phyloP scores from a whole-genome alignment of 2,113 vertebrate genomes.

The Rhynchomys soricoides region DNA sequence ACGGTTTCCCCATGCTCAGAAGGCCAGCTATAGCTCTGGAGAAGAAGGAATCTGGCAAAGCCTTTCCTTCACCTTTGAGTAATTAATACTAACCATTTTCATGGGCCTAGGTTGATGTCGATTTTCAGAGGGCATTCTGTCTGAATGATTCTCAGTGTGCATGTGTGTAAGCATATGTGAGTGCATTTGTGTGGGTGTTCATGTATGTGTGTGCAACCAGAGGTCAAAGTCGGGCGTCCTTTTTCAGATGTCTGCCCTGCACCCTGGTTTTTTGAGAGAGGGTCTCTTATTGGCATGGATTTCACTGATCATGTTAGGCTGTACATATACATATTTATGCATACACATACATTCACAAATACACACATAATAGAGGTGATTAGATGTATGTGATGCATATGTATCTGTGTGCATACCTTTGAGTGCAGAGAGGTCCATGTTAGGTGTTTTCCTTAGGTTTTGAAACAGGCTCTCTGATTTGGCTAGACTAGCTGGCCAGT shows the following conservation, averaged over 20 bases:
- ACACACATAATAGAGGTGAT: background rate
- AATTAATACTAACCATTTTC: background rate
- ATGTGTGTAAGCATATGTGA: too few relatives aligned
- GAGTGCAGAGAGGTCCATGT: background rate
- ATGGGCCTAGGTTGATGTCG: background rate
- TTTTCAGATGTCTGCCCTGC: background rate
- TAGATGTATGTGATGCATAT: background rate
- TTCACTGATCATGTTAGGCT: background rate
- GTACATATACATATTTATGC: background rate
- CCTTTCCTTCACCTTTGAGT: background rate
- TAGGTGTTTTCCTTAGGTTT: background rate
- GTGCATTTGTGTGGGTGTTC: background rate
- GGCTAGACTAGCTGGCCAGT: background rate
- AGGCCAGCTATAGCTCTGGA: background rate
- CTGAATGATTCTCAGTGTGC: background rate
- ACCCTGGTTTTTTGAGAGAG: background rate
- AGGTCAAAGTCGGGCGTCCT: background rate
- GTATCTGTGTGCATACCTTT: too few relatives aligned
- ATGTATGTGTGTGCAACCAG: background rate
- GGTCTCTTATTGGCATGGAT: background rate
- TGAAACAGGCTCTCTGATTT: background rate
- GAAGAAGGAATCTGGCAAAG: background rate
- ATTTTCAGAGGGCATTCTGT: constrained; percentile 40
- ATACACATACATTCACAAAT: background rate
- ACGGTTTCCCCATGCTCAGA: background rate